Base-by-base conservation (phyloP, 1,140 invertebrate genomes). In the Drosophila novamexicana region DNA sequence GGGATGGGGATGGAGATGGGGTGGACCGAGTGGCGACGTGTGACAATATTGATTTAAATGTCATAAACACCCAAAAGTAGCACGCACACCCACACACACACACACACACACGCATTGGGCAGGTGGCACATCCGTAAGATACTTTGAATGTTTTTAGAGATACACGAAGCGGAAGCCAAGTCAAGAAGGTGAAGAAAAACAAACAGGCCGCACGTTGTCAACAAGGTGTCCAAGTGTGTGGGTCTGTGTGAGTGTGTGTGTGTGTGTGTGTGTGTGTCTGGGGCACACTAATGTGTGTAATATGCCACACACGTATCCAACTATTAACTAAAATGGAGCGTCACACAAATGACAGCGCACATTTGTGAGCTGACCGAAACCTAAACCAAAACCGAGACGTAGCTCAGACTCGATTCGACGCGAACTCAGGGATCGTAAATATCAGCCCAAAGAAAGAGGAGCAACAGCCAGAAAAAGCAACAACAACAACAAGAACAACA, bases 31-130 rank as follows among this genome's bases (percentile, higher is more conserved):
- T 39, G 32, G 16, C 39, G 53, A 44, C 68, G 79, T 75, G 81
- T 71, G 68, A 89, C 77, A 81, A 85, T 90, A 90, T 89, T 89
- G 84, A 89, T 89, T 88, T 88, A 88, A 88, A 89, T 89, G 84
- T 80, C 84, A 89, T 89, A 89, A 89, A 84, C 84, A 89, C 67
- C 70, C 58, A 80, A 80, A 79, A 76, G 79, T 82, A 86, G 79
- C 68, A 76, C 63, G 67, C 36, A 47, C 6, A 68, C 3, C 68
- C 6, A 69, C 18, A 39, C 3, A 73, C 7, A 69, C 18, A 39
- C 22, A 37, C 6, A 36, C 7, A 29, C 12, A 59, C 22, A 14
- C 9, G 2, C n/a, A 56, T 2, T 29, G 36, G 52, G 70, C 79
- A 89, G 89, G 83, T 88, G 84, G 80, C 77, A 89, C 77, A 89